A percentile compares a stretch with the other conserved stretches of the same genome.
phyloP scores from a whole-genome alignment of 2,888 invertebrate genomes.

The Macroteleia sp. region DNA sequence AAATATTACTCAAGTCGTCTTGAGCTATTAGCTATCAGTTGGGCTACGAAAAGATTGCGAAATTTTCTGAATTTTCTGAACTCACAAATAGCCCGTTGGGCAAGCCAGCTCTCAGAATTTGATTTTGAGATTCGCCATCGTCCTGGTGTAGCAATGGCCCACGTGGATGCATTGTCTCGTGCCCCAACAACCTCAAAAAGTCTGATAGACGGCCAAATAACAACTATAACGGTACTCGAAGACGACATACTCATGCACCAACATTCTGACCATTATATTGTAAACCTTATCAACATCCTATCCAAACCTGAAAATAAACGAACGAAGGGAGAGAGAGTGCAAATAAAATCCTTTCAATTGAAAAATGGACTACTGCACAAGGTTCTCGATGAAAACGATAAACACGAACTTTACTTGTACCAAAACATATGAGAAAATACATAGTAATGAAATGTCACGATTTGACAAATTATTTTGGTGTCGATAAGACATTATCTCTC shows the following conservation, averaged over 20 bases:
- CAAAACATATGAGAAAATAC: constrained; percentile 26
- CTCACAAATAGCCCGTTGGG: constrained; percentile 64
- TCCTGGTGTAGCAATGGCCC: constrained; percentile 54
- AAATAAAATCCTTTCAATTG: not conserved
- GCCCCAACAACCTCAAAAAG: constrained; percentile 30
- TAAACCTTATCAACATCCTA: not conserved
- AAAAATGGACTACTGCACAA: not conserved
- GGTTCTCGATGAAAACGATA: not conserved
- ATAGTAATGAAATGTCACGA: constrained; percentile 14
- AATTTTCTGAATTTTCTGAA: constrained; percentile 64
- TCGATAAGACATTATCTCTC: constrained; percentile 8
- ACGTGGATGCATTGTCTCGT: constrained; percentile 66
- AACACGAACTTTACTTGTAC: not conserved
- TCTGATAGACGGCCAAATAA: not conserved
- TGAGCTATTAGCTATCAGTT: no score
- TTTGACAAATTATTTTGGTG: constrained; percentile 7
- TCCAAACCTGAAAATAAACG: not conserved
- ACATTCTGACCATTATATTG: not conserved
- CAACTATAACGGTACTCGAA: not conserved
- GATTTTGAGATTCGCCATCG: constrained; percentile 52
- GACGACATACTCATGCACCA: not conserved
- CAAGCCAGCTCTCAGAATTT: constrained; percentile 63
- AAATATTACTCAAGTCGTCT: no score
- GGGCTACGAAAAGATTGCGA: no score
- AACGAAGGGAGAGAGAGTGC: not conserved